These are phyloP conservation scores for Hippocampus abdominalis DNA, from an alignment of 2,113 vertebrate species.

Conservation along the genomic window DNA sequence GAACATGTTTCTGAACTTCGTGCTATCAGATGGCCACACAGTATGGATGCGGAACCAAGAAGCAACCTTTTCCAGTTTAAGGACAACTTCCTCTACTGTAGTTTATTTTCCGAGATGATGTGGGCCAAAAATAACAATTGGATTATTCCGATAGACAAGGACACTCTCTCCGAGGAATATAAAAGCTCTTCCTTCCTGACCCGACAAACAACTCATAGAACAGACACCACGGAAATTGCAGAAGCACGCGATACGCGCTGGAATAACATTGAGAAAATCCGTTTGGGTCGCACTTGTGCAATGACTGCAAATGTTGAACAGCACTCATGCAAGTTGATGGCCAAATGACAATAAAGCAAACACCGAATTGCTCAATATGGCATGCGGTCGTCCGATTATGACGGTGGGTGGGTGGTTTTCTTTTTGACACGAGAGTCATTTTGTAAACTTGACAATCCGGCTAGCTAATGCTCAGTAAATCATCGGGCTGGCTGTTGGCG, in stretches of 20 bases:
- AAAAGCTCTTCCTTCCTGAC: conserved; percentile 65
- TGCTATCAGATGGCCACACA: conserved; percentile 66
- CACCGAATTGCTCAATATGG: conserved; percentile 40
- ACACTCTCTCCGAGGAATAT: conserved; percentile 55
- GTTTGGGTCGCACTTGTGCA: conserved; percentile 14
- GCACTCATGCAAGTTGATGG: conserved; percentile 35
- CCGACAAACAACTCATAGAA: conserved; percentile 43
- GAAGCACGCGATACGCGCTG: conserved; percentile 14
- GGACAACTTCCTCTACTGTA: conserved; percentile 68
- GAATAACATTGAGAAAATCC: conserved; percentile 26
- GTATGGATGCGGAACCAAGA: conserved; percentile 45
- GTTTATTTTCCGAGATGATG: conserved; percentile 69
- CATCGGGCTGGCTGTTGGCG: conserved; percentile 16
- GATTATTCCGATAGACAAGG: conserved; percentile 49
- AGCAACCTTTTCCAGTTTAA: conserved; percentile 67
- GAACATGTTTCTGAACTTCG: conserved; percentile 49
- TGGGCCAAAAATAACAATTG: conserved; percentile 70
- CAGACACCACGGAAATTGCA: conserved; percentile 43
- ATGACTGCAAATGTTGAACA: conserved; percentile 25
- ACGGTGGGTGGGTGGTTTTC: background rate
- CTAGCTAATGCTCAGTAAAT: conserved; percentile 34
- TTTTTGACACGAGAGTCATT: conserved; percentile 25
- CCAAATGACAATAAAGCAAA: conserved; percentile 31
- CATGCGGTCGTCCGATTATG: conserved; percentile 20
- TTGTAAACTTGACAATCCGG: background rate